A percentile compares a stretch with the other conserved stretches of the same genome.
These are phyloP conservation scores for Micronycteris hirsuta DNA, from an alignment of 2,113 vertebrate species.

Conservation along the genomic window DNA sequence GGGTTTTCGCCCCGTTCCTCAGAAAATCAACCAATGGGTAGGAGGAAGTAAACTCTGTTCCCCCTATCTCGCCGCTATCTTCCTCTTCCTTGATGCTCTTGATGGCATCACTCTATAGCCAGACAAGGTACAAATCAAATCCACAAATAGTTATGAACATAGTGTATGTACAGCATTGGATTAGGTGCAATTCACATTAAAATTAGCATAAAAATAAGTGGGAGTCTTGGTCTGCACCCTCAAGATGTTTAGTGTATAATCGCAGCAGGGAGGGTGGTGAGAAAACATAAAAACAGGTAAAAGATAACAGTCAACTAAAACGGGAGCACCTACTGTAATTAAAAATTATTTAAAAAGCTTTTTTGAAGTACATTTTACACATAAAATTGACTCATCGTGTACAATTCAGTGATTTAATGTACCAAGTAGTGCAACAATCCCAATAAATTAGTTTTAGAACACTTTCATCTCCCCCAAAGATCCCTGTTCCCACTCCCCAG, in stretches of 20 bases:
- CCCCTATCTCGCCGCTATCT: too few relatives aligned
- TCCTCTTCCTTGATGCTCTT: too few relatives aligned
- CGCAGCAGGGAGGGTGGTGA: neutral
- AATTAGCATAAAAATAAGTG: neutral
- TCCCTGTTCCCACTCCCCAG: neutral
- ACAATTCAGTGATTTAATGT: neutral
- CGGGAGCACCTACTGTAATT: neutral
- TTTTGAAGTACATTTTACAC: neutral
- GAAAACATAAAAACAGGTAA: neutral
- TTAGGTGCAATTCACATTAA: neutral
- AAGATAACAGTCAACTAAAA: neutral
- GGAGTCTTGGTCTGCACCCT: neutral
- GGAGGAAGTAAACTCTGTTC: too few relatives aligned
- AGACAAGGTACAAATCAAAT: neutral
- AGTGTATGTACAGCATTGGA: neutral
- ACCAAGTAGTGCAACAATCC: neutral
- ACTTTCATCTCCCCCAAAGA: neutral
- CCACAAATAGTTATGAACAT: neutral
- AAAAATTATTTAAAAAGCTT: neutral
- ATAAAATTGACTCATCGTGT: neutral
- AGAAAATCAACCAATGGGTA: too few relatives aligned
- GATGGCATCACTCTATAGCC: neutral
- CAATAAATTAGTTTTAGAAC: neutral
- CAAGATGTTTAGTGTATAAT: neutral
- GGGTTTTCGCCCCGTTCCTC: too few relatives aligned